A percentile compares a stretch with the other conserved stretches of the same genome.
phyloP scores from a whole-genome alignment of 1,140 invertebrate genomes.

The Metaphire vulgaris region DNA sequence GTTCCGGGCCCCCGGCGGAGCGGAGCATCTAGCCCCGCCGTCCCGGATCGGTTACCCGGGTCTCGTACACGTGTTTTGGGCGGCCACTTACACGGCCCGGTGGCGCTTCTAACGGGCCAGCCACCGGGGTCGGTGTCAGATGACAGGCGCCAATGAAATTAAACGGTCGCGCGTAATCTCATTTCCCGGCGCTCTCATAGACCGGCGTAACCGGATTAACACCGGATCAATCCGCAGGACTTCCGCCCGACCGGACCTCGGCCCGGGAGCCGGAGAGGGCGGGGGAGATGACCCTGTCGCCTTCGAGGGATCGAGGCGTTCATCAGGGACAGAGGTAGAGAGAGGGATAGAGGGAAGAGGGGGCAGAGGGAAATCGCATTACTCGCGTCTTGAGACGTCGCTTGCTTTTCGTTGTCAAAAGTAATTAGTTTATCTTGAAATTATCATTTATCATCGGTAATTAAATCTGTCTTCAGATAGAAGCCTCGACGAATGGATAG shows the following conservation, averaged over 20 bases:
- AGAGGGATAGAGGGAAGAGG: too few relatives aligned
- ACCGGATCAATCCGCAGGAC: background rate
- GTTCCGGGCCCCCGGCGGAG: background rate
- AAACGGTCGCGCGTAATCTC: background rate
- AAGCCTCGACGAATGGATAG: too few relatives aligned
- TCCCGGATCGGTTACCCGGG: background rate
- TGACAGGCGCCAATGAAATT: background rate
- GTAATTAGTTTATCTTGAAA: background rate
- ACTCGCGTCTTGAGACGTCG: background rate
- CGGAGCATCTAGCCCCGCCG: background rate
- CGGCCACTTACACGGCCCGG: background rate
- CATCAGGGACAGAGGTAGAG: background rate
- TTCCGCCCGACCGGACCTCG: background rate
- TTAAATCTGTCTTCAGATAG: too few relatives aligned
- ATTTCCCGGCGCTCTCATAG: background rate
- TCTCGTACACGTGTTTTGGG: background rate
- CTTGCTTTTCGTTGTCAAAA: background rate
- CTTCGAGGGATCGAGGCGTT: background rate
- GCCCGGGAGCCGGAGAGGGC: too few relatives aligned
- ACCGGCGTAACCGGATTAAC: background rate
- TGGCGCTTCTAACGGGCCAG: background rate
- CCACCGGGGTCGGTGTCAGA: background rate
- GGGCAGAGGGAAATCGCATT: background rate
- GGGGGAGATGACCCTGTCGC: background rate
- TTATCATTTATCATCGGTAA: slow-evolving; percentile 3